Conservation (phyloP, 2,113 vertebrate species). For the Nesogale talazaci region DNA sequence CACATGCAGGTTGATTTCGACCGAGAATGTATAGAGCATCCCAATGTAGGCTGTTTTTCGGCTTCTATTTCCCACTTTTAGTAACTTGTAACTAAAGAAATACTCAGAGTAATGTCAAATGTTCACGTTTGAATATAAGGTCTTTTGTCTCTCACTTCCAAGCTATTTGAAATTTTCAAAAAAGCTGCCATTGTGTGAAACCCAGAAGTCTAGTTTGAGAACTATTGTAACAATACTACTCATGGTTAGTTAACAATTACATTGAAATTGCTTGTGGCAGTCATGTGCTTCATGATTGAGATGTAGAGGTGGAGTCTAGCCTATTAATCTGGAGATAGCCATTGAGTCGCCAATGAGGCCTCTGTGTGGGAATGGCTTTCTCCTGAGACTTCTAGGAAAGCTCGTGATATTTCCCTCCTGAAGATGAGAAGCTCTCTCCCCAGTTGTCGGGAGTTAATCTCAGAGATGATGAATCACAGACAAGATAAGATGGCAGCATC, state of each 20-base stretch:
- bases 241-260: neutral
- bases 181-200: neutral
- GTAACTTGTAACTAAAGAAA: neutral
- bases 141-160: neutral
- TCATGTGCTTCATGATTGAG: no score
- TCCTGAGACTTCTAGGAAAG: no score
- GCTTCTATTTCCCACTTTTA: neutral
- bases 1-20: neutral
- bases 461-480: no score
- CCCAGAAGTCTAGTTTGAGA: neutral
- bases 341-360: no score
- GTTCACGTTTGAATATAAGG: neutral
- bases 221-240: neutral
- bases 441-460: no score
- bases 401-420: no score
- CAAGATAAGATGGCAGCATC: no score
- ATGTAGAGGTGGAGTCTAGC: no score
- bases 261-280: no score
- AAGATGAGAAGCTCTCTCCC: no score
- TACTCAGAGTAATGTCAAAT: neutral
- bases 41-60: neutral
- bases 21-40: neutral
- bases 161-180: slow-evolving; percentile 12
- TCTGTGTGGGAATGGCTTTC: no score
- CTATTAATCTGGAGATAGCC: no score